Evolutionary conservation across 2,797 vertebrate species (phyloP), one percentile per base, ranked within the genome.

Genomic region (Fundulus diaphanus): DNA sequence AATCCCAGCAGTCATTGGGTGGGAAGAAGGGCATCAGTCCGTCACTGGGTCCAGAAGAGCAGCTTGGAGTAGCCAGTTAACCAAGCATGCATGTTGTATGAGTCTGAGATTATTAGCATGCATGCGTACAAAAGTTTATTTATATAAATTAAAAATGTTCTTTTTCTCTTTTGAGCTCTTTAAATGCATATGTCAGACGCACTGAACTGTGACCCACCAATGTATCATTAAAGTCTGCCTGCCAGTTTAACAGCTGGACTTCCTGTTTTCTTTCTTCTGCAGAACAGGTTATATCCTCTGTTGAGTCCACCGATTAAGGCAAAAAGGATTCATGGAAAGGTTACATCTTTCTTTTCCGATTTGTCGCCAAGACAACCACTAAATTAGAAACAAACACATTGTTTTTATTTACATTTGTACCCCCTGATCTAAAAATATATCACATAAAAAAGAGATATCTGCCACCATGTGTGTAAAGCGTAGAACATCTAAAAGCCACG

Each of bases 241-340:
- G 75, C 22, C 29, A 59, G 79, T 86, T 57, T 84, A 86, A 88
- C 78, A 63, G 66, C 76, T 82, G 69, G 76, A 92, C 88, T 89
- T 90, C 91, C 90, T 89, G 80, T 85, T 76, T 75, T 33, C 1
- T 80, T n/a, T n/a, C n/a, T n/a, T n/a, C 68, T 74, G 7, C 22
- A 52, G 49, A 80, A 54, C 72, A 76, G 77, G 56, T 51, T 84
- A 13, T 46, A 70, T 44, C 72, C 61, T 87, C 70, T 77, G 66
- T 51, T 87, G 80, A 90, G 70, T 83, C 81, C 81, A 85, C 76
- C 56, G 51, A 81, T 16, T 57, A 46, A 57, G 69, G 46, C 27
- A 61, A 65, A 33, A 80, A 85, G 72, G 80, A 90, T 87, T 79
- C 82, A 72, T 78, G 82, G 79, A 37, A 76, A 79, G 69, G 75